A percentile compares a stretch with the other conserved stretches of the same genome.
These are phyloP conservation scores for Tetranychus cinnabarinus DNA, from an alignment of 1,140 invertebrate species.

Conservation along the genomic window DNA sequence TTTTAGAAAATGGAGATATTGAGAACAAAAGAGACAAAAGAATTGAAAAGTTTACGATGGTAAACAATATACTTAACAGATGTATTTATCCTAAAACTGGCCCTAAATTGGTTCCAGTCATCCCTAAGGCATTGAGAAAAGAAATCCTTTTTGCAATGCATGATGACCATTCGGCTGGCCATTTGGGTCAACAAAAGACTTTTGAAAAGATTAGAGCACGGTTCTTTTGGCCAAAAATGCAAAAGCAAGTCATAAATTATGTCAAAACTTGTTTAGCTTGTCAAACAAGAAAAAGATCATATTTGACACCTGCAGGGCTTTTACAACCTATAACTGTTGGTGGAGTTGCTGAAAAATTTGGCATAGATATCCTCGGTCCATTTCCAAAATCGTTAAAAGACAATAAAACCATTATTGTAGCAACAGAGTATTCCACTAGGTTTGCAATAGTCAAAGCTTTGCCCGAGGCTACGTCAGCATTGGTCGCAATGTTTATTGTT, in stretches of 20 bases:
- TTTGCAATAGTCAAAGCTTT: slow-evolving; percentile 15
- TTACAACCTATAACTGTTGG: slow-evolving; percentile 6
- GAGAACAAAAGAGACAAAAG: background rate
- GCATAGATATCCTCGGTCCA: slow-evolving; percentile 18
- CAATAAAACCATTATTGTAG: slow-evolving; percentile 15
- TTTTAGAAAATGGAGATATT: too few species aligned
- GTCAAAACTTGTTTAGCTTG: slow-evolving; percentile 12
- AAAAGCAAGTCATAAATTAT: background rate
- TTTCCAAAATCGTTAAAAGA: slow-evolving; percentile 12
- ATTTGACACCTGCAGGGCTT: background rate
- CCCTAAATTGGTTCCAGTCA: background rate
- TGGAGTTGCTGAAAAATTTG: slow-evolving; percentile 14
- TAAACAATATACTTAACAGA: background rate
- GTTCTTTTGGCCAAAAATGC: background rate
- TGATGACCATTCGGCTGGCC: slow-evolving; percentile 1
- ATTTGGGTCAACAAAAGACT: slow-evolving; percentile 2
- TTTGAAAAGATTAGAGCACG: background rate
- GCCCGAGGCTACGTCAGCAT: slow-evolving; percentile 11
- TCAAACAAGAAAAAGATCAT: slow-evolving; percentile 9
- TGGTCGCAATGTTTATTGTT: slow-evolving; percentile 14
- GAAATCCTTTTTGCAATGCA: background rate
- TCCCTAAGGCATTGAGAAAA: background rate
- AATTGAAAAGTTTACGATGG: background rate
- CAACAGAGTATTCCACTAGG: slow-evolving; percentile 17
- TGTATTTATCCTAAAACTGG: background rate